Evolutionary conservation across 2,888 invertebrate species (phyloP), one percentile per base, ranked within the genome.

Genomic region (Agrilus cyanescens): DNA sequence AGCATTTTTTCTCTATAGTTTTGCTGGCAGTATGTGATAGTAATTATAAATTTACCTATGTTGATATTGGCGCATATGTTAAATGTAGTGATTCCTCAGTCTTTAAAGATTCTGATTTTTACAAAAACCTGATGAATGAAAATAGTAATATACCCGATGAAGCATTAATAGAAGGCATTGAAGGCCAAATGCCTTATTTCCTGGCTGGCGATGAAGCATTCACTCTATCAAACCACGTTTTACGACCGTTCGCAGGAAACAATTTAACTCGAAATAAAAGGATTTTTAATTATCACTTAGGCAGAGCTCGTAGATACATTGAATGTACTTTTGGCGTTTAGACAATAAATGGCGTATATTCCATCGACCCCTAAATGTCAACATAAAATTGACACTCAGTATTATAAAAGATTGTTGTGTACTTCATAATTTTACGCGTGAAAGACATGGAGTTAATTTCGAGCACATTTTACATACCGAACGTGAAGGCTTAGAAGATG

Each of bases 1-100:
- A 54, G 48, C 40, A 52, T n/a, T 52, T 44, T 49, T 53, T 50
- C 47, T 55, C 54, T 30, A 51, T 54, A 32, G 52, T 57, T 34
- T 47, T 58, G 37, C 42, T 57, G 37, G 46, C 46, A 18, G 13
- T 45, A 20, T 30, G 31, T 32, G 46, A 48, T 33, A 30, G 34
- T 14, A 32, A 56, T 47, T 54, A 55, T 40, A 50, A 49, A 16
- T 56, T 56, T 46, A 47, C 43, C 14, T 53, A 48, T 41, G 46
- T 56, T 38, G 51, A 55, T 45, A 45, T 53, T 47, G 53, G 51
- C 12, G 43, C 49, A 34, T 51, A 52, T 46, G 54, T 52, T 47
- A 53, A 50, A 45, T 38, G 37, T 41, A 46, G 48, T 43, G 48
- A 53, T 32, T 50, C 49, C 14, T 40, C 44, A 14, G 40, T 51